Conservation (phyloP, 2,888 invertebrate species). For the Iphiclides podalirius region DNA sequence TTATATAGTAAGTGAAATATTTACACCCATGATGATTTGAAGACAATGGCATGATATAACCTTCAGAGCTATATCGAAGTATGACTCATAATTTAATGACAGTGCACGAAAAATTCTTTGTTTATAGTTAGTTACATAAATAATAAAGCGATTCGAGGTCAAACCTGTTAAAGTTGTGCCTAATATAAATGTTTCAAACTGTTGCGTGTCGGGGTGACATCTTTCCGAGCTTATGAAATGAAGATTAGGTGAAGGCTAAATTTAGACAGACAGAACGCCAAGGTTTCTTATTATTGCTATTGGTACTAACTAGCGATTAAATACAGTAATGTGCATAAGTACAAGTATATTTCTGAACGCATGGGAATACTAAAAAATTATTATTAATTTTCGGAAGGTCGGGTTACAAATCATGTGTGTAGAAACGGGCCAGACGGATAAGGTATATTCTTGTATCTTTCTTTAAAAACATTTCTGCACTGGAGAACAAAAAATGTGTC, state of each 20-base stretch:
- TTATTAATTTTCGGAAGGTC: no score
- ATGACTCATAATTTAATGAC: constrained; percentile 10
- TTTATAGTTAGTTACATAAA: constrained; percentile 17
- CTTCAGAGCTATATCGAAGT: not conserved
- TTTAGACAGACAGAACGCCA: constrained; percentile 37
- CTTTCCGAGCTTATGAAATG: constrained; percentile 39
- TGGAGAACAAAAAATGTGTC: no score
- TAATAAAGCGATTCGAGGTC: constrained; percentile 22
- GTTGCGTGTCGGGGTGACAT: constrained; percentile 52
- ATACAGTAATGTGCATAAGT: no score
- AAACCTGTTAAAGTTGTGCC: constrained; percentile 21
- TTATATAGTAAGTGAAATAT: not conserved
- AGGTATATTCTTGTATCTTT: no score
- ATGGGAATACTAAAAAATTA: no score
- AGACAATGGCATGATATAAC: not conserved
- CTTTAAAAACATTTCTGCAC: no score
- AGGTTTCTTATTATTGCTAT: constrained; percentile 30
- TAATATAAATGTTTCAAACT: constrained; percentile 36
- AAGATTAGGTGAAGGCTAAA: constrained; percentile 50
- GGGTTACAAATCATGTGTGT: no score
- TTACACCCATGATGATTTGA: not conserved
- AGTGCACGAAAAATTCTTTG: constrained; percentile 5
- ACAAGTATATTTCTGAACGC: no score
- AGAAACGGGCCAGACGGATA: no score
- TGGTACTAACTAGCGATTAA: not conserved